Base-by-base conservation (phyloP, 2,113 vertebrate species). In the Chamaea fasciata region DNA sequence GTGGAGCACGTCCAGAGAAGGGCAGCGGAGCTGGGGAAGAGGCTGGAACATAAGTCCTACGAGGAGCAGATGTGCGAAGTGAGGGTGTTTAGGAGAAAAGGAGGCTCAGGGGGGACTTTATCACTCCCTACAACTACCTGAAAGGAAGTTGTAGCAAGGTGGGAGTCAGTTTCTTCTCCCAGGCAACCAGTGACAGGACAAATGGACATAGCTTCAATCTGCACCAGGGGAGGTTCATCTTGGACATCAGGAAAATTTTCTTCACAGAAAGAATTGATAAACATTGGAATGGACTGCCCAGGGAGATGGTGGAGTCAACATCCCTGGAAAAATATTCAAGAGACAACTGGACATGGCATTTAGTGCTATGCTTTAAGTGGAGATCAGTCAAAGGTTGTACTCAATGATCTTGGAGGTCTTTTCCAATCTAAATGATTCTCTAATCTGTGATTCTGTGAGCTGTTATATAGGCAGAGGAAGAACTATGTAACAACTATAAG, bases 11-110 rank as follows among this genome's bases (percentile, higher is more conserved):
- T 37, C 33, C 63, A 52, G 83, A 69, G 33, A 60, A 77, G 33
- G 53, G 9, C 27, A 52, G 3, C 1, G 1, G 37, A 57, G 30
- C 10, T 52, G 46, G 33, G 28, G 15, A 77, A 69, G 28, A 22
- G 27, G 5, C 21, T 52, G 37, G 37, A 59, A 5, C 18, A 15
- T 0, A 52, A 15, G 0, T 18, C 18, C 9, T 31, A 0, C 22
- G 22, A 68, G 44, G 46, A 31, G 5, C 3, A 4, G 52, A 37
- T 68, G 37, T 67, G 35, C 17, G 31, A 37, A 6, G 18, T 64
- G 41, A 9, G 6, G 9, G 2, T 60, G 18, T 60, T 44, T 33
- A 33, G 9, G 15, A 46, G 46, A 60, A 52, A 33, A 77, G 27
- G 22, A 52, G 26, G 27, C 13, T 59, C 31, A 8, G 31, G 11